Base-by-base conservation (phyloP, 2,797 vertebrate species). In the Serranus cabrilla region DNA sequence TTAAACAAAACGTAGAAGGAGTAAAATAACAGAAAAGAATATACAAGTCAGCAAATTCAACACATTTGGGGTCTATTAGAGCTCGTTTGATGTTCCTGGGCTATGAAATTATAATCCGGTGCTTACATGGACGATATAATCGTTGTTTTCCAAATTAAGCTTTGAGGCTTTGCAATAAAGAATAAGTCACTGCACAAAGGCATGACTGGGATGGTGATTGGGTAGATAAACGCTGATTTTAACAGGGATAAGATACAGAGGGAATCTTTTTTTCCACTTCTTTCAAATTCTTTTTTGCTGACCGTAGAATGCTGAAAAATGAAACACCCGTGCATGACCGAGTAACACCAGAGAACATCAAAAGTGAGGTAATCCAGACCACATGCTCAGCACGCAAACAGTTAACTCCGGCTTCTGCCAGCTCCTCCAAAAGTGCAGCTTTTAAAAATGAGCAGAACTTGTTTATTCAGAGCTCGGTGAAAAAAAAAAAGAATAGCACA, bases 391-490 rank as follows among this genome's bases (percentile, higher is more conserved):
- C 94, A 93, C 92, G 92, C 96, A 96, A 97, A 97, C 95, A 93
- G 97, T 98, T 97, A 98, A 98, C 95, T 93, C 94, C 75, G 93
- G 94, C 94, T 96, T 96, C 94, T 66, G 71, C 82, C 77, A 69
- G 95, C 95, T 95, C 94, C 65, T 79, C 61, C 31, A 62, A 90
- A 88, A 84, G 81, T 16, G 94, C 93, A 94, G 95, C 93, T 95
- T 95, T 96, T 95, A 93, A 93, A 93, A 88, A 91, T 87, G 86
- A 93, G 93, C 92, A 94, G 91, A 95, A 96, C 95, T 97, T 97
- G 96, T 98, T 98, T 97, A 97, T 97, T 96, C 96, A 96, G 96
- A 96, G 95, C 92, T 92, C 93, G 95, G 95, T 93, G 92, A 93
- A 92, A 46, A 62, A 18, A 17, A 27, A 18, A 96, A 95, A 96